Conservation (phyloP, 2,113 vertebrate genomes). For the Hippolais icterina region DNA sequence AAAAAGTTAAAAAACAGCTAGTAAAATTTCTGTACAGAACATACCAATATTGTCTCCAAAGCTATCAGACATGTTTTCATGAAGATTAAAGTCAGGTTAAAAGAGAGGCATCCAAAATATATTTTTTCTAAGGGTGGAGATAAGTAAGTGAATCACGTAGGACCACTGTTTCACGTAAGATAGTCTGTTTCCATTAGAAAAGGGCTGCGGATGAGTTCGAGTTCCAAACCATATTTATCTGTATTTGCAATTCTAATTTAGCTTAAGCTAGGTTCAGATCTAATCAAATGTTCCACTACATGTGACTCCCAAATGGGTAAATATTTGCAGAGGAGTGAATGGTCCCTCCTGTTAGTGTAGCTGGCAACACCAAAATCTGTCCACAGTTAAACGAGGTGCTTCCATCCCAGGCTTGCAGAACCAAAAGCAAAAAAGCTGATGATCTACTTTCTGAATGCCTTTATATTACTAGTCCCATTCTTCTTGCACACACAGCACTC, state of each 20-base stretch:
- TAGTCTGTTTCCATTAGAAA: background rate
- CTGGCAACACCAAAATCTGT: background rate
- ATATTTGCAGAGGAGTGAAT: background rate
- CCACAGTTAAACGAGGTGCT: background rate
- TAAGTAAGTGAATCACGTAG: background rate
- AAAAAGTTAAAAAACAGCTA: background rate
- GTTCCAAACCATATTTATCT: background rate
- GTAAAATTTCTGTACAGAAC: slow-evolving; percentile 45
- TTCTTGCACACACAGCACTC: background rate
- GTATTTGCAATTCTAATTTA: background rate
- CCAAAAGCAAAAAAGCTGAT: background rate
- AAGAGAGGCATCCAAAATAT: slow-evolving; percentile 37
- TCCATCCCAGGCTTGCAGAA: background rate
- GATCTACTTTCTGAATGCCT: background rate
- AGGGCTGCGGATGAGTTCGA: background rate
- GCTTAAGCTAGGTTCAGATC: background rate
- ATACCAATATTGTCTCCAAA: slow-evolving; percentile 53
- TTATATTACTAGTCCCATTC: background rate
- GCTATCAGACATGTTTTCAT: slow-evolving; percentile 44
- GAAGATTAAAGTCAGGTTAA: slow-evolving; percentile 57
- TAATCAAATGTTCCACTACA: background rate
- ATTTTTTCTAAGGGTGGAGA: slow-evolving; percentile 27
- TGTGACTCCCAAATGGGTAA: background rate
- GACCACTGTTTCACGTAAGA: background rate
- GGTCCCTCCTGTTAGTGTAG: background rate